These are phyloP conservation scores for Hyles vespertilio DNA, from an alignment of 1,140 invertebrate species.

Conservation along the genomic window DNA sequence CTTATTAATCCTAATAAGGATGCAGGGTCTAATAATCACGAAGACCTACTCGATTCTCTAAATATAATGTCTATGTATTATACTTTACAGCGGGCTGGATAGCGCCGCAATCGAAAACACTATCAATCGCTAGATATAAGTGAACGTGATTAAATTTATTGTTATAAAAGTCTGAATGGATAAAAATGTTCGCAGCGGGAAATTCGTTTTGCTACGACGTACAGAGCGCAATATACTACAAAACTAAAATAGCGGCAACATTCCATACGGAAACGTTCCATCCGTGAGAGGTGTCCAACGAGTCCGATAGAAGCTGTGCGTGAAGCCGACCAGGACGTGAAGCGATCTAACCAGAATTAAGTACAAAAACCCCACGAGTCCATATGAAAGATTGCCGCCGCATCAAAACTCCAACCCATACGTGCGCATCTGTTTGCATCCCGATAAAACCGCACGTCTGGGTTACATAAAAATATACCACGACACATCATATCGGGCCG, in stretches of 20 bases:
- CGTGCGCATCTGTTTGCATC: no score
- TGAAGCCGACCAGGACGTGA: slow-evolving; percentile 20
- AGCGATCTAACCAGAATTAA: slow-evolving; percentile 19
- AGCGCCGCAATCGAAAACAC: no score
- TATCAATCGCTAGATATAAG: no score
- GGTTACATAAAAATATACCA: neutral
- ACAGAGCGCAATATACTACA: slow-evolving; percentile 2
- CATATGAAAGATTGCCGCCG: slow-evolving; percentile 7
- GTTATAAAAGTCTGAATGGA: no score
- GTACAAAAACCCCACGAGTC: slow-evolving; percentile 19
- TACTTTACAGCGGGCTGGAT: no score
- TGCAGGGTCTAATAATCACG: no score
- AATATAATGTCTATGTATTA: no score
- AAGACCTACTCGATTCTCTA: no score
- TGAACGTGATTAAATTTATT: no score
- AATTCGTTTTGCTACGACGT: neutral
- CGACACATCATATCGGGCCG: neutral
- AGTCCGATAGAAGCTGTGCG: slow-evolving; percentile 18
- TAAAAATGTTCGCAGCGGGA: no score
- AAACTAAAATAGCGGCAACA: neutral
- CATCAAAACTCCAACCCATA: neutral
- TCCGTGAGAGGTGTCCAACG: slow-evolving; percentile 2
- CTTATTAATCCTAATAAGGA: no score
- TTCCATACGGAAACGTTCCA: slow-evolving; percentile 11
- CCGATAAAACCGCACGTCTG: no score